Percentiles rank a stretch among this genome's conserved stretches.
phyloP scores from a whole-genome alignment of 2,888 invertebrate genomes.

The Nomada flava region DNA sequence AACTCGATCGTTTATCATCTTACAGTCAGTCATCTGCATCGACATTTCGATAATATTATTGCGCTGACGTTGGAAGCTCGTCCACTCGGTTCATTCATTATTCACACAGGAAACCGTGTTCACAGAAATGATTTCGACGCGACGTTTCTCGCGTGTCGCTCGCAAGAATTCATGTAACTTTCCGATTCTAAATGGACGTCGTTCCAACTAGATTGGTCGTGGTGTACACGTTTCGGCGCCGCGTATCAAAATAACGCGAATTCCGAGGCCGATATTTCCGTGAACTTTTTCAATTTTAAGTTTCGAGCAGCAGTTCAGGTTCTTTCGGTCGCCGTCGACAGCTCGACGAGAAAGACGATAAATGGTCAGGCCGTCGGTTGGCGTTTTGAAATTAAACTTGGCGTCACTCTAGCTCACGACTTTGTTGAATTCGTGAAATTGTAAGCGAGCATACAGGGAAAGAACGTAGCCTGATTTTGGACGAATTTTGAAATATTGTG shows the following conservation, averaged over 20 bases:
- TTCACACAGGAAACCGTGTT: neutral
- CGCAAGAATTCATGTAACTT: slow-evolving; percentile 7
- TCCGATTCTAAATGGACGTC: slow-evolving; percentile 6
- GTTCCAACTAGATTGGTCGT: slow-evolving; percentile 14
- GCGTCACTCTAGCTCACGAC: neutral
- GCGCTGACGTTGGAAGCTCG: neutral
- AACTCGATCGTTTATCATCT: neutral
- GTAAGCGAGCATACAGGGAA: neutral
- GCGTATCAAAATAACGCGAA: slow-evolving; percentile 44
- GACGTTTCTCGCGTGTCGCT: slow-evolving; percentile 3
- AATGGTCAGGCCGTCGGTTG: slow-evolving; percentile 17
- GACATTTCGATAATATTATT: neutral
- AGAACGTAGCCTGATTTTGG: neutral
- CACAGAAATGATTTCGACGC: neutral
- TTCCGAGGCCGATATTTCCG: slow-evolving; percentile 38
- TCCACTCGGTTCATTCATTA: neutral
- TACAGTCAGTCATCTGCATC: slow-evolving; percentile 7
- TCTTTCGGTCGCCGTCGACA: slow-evolving; percentile 9
- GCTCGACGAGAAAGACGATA: slow-evolving; percentile 23
- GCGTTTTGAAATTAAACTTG: slow-evolving; percentile 38
- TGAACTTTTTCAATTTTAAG: slow-evolving; percentile 54
- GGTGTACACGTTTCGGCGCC: slow-evolving; percentile 9
- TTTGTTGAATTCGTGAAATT: slow-evolving; percentile 20
- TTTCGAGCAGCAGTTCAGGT: slow-evolving; percentile 31
- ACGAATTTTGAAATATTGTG: slow-evolving; percentile 2